A percentile compares a stretch with the other conserved stretches of the same genome.
phyloP scores from a whole-genome alignment of 1,140 invertebrate species.

The Trigoniulus corallinus region DNA sequence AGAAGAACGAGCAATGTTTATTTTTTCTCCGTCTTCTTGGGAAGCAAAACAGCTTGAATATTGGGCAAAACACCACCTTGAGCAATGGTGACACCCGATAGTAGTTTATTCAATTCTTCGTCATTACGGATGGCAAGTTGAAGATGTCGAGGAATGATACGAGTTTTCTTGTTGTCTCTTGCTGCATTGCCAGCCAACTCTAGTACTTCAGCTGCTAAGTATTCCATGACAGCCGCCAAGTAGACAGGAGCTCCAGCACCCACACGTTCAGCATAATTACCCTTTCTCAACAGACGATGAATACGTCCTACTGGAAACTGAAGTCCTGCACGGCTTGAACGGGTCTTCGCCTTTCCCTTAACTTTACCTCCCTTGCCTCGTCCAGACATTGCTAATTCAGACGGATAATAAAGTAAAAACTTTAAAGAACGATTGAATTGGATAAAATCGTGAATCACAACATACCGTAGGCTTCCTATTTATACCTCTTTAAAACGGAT shows the following conservation, averaged over 20 bases:
- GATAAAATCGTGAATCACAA: no score
- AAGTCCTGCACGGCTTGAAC: conserved; percentile 28
- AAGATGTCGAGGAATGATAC: conserved; percentile 35
- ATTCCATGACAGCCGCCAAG: conserved; percentile 28
- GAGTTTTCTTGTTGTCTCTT: conserved; percentile 35
- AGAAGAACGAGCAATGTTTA: neutral
- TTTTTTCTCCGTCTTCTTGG: conserved; percentile 40
- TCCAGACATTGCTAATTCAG: no score
- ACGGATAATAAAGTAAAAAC: no score
- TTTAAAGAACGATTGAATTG: no score
- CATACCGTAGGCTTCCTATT: no score
- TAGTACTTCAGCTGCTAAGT: conserved; percentile 30
- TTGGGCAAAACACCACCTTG: conserved; percentile 66
- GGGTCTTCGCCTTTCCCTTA: conserved; percentile 17
- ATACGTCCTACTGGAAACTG: conserved; percentile 33
- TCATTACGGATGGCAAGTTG: conserved; percentile 33
- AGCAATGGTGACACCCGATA: conserved; percentile 55
- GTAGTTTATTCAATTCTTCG: conserved; percentile 30
- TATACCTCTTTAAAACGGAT: no score
- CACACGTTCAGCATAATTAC: conserved; percentile 19
- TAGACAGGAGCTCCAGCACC: conserved; percentile 26
- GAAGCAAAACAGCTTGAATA: conserved; percentile 50
- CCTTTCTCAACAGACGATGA: conserved; percentile 27
- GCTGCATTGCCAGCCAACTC: conserved; percentile 60
- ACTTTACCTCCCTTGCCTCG: conserved; percentile 18